phyloP scores from a whole-genome alignment of 2,797 vertebrate genomes.

The Danio albolineatus region DNA sequence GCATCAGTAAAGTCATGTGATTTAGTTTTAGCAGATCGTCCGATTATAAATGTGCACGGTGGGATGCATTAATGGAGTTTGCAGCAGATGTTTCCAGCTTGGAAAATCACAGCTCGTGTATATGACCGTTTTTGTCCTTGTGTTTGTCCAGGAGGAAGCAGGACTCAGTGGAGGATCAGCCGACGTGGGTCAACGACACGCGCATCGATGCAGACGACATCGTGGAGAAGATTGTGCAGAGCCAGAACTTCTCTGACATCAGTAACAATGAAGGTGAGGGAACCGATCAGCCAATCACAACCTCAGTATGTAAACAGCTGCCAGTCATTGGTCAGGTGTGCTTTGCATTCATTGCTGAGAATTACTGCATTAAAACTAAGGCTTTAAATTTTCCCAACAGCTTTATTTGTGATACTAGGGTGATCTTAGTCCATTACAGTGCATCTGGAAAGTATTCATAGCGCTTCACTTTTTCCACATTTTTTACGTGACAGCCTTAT shows the following conservation, averaged over 20 bases:
- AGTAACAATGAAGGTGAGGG: slow-evolving; percentile 92
- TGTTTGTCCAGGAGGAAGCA: slow-evolving; percentile 86
- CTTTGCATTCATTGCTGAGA: background rate
- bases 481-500: too few species aligned
- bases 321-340: background rate
- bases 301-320: background rate
- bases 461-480: too few species aligned
- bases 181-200: slow-evolving; percentile 93
- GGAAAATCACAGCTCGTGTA: background rate
- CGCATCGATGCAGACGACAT: slow-evolving; percentile 94
- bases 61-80: too few species aligned
- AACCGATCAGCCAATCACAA: background rate
- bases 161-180: slow-evolving; percentile 90
- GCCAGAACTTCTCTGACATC: slow-evolving; percentile 94
- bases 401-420: background rate
- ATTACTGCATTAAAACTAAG: background rate
- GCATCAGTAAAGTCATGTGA: too few species aligned
- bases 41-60: too few species aligned
- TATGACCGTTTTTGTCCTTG: background rate
- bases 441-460: too few species aligned
- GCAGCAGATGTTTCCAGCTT: too few species aligned
- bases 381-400: background rate
- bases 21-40: too few species aligned
- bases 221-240: slow-evolving; percentile 97
- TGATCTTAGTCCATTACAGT: too few species aligned